Evolutionary conservation across 1,140 invertebrate genomes (phyloP).

Genomic region (Paralvinella palmiformis): DNA sequence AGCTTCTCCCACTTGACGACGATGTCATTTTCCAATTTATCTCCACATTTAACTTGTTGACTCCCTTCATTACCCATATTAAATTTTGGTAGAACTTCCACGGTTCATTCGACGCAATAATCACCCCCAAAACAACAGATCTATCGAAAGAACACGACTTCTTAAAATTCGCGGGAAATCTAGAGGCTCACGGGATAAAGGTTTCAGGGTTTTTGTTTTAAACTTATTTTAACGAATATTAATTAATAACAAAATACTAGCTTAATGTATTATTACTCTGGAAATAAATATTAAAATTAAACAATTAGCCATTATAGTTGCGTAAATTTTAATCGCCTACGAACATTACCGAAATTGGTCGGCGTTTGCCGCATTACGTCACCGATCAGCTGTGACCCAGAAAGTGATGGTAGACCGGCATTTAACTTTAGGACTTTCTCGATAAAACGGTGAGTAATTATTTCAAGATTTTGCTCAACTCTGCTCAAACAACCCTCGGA

Average conservation of each 20-base stretch:
- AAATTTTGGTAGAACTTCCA: not conserved
- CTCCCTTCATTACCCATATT: conserved; percentile 31
- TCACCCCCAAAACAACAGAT: not conserved
- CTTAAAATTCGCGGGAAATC: not conserved
- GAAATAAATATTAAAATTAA: not conserved
- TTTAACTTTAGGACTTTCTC: too few relatives aligned
- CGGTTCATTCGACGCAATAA: not conserved
- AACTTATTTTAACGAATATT: not conserved
- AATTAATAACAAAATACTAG: not conserved
- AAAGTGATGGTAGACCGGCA: too few relatives aligned
- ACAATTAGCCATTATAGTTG: not conserved
- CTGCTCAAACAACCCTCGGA: too few relatives aligned
- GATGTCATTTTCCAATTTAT: conserved; percentile 28
- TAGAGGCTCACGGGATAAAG: not conserved
- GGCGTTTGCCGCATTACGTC: conserved; percentile 2
- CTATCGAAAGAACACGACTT: not conserved
- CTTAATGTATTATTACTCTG: not conserved
- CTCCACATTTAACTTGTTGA: conserved; percentile 5
- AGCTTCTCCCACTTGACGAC: conserved; percentile 27
- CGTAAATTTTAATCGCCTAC: not conserved
- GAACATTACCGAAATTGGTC: not conserved
- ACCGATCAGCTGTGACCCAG: conserved; percentile 6
- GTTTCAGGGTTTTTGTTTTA: not conserved
- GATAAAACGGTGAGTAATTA: too few relatives aligned
- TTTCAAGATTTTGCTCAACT: too few relatives aligned